Evolutionary conservation across 2,888 invertebrate species (phyloP), one percentile per base, ranked within the genome.

Genomic region (Lasioglossum lativentre): DNA sequence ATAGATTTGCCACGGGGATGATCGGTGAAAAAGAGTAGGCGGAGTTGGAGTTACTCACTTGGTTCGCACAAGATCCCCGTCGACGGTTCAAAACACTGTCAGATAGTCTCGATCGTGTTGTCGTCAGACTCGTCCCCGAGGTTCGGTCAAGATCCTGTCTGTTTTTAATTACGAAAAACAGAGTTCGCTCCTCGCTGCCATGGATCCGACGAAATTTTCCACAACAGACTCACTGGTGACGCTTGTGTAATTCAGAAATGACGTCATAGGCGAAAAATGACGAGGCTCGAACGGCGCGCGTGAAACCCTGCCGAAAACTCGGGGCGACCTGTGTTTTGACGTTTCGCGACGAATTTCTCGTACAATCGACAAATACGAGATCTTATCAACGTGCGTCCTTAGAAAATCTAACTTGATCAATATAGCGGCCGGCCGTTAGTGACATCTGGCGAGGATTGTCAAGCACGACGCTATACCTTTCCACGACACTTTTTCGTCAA

Each of bases 211-310:
- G 82, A 92, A 92, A 92, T 92, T 92, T 90, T 91, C 92, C 90
- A 92, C 92, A 91, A 92, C 91, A 93, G 91, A 91, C 92, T 92
- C 89, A 90, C 90, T 92, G 91, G 92, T 93, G 93, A 94, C 94
- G 94, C 93, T 93, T 92, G 93, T 93, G 92, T 92, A 93, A 93
- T 92, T 92, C 90, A 85, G 89, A 90, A 92, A 90, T 93, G 93
- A 94, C 93, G 94, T 94, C 93, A 94, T 91, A 90, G 59, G 56
- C 85, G 81, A 88, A 80, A 83, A 88, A 89, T 87, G 87, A 86
- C 83, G 83, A 82, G 78, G 84, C 73, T 73, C 42, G 47, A 52
- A 73, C 63, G 84, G 80, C 82, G 79, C 42, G 66, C 79, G 47
- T 5, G 23, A 59, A 76, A 73, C 73, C 78, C 68, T 72, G 63